Evolutionary conservation across 2,113 vertebrate species (phyloP), one percentile per base, ranked within the genome.

Genomic region (Microtus ochrogaster): DNA sequence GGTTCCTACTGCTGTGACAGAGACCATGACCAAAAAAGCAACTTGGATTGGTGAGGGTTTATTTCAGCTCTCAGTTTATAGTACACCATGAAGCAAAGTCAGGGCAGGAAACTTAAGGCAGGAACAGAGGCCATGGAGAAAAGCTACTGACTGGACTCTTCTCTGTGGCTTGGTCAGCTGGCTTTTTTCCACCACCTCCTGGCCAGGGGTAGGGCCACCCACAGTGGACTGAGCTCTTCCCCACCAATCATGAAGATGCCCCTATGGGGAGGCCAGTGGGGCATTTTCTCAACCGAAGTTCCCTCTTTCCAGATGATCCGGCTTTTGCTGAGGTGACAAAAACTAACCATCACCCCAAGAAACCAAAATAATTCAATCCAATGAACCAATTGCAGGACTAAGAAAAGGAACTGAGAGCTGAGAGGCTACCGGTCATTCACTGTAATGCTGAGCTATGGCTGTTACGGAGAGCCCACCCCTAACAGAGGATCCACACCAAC

Each of bases 371-470:
- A 28, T 24, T 9, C 63, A 28, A 61, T 44, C 65, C 68, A 1
- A 49, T 78, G 41, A 49, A 16, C 76, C 55, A 58, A 58, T 58
- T 49, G 1, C 19, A 14, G 47, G 8, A 83, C 5, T 9, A 28
- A 4, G 13, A 8, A 2, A 66, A 1, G 21, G 24, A 65, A 28
- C 13, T 4, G 28, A 72, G 65, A 36, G 1, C 19, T 47, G 0
- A 91, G n/a, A 9, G n/a, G 30, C 26, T 78, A 78, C 9, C 10
- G 3, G 30, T 33, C 26, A 28, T 16, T 55, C 36, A 8, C 16
- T 55, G 55, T n/a, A 30, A 30, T 3, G 28, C 6, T 41, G 14
- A 44, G 13, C 36, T 7, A 24, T 6, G 4, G 30, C 3, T n/a
- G 5, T 26, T 24, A 24, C 28, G 44, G 66, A 95, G 55, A 86